Base-by-base conservation (phyloP, 2,113 vertebrate species). In the Bubo blakistoni region DNA sequence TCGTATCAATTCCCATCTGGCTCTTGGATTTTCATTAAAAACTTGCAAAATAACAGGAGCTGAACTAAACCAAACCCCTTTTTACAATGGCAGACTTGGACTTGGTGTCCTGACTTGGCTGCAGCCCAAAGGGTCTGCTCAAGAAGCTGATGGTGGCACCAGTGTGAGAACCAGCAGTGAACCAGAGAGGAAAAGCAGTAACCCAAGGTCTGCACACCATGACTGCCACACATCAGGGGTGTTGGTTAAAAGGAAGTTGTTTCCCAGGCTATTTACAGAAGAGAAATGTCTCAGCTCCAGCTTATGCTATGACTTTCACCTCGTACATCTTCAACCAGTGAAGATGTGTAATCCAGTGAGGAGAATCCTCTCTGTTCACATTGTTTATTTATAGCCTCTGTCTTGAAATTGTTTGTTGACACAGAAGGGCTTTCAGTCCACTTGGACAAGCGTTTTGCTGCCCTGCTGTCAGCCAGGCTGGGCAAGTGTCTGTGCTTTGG, bases 151-250 rank as follows among this genome's bases (percentile, higher is more conserved):
- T 66, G 78, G 20, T 61, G 54, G 20, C 86, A 81, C 10, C 5
- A 7, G 15, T 2, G 8, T 80, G 52, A 70, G 29, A 42, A 62
- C 10, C 29, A 82, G 58, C 46, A 54, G 34, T 1, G 36, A 58
- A 38, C 10, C 29, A 38, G 71, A 67, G 46, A 76, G 15, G 6
- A 91, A 55, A 9, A 81, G 26, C 11, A 2, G 27, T 36, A 32
- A 55, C 10, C 38, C 16, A 4, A 25, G 30, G 24, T 4, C 8
- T 3, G n/a, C 32, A 47, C 13, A 32, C 12, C 9, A 9, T 0
- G 5, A 21, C 10, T 52, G 55, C 63, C 18, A 54, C 25, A 12
- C 0, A 0, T 8, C 16, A 6, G 42, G 42, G 24, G 18, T 61
- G 12, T 3, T n/a, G 38, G 22, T 55, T 73, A 78, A 38, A 85